These are phyloP conservation scores for Cryptophagus acutangulus DNA, from an alignment of 2,888 invertebrate genomes.

Conservation along the genomic window DNA sequence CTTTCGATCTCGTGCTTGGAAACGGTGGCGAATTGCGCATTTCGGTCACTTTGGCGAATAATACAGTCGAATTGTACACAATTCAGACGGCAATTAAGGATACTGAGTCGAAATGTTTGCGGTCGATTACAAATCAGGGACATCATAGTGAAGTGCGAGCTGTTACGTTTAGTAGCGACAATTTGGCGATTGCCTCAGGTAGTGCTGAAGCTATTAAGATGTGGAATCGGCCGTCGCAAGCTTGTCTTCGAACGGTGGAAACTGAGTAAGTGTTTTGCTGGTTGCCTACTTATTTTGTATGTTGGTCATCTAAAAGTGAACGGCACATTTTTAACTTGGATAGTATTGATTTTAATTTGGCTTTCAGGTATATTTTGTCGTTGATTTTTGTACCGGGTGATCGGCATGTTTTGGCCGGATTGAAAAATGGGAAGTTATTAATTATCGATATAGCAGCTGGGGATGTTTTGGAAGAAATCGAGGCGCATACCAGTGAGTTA, in stretches of 20 bases:
- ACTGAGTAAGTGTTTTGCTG: slow-evolving; percentile 36
- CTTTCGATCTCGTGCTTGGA: slow-evolving; percentile 65
- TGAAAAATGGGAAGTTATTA: slow-evolving; percentile 76
- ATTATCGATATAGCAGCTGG: slow-evolving; percentile 83
- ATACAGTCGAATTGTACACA: slow-evolving; percentile 68
- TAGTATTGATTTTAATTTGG: slow-evolving; percentile 4
- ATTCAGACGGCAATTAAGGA: slow-evolving; percentile 50
- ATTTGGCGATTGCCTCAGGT: slow-evolving; percentile 79
- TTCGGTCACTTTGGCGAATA: slow-evolving; percentile 64
- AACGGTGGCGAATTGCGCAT: slow-evolving; percentile 67
- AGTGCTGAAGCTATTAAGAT: slow-evolving; percentile 85
- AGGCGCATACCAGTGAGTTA: slow-evolving; percentile 72
- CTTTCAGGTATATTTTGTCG: slow-evolving; percentile 61
- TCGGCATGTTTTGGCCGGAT: slow-evolving; percentile 81
- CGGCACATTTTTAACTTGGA: too few relatives aligned
- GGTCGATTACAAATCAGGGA: slow-evolving; percentile 68
- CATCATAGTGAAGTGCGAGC: slow-evolving; percentile 87
- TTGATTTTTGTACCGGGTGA: slow-evolving; percentile 85
- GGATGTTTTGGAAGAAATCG: slow-evolving; percentile 72
- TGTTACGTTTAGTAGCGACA: slow-evolving; percentile 86
- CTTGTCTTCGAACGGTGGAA: slow-evolving; percentile 59
- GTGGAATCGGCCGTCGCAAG: slow-evolving; percentile 78
- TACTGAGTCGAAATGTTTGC: slow-evolving; percentile 55
- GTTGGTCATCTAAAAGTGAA: slow-evolving; percentile 1
- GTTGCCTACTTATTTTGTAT: neutral